These are phyloP conservation scores for Vesta saturnalis DNA, from an alignment of 2,888 invertebrate species.

Conservation along the genomic window DNA sequence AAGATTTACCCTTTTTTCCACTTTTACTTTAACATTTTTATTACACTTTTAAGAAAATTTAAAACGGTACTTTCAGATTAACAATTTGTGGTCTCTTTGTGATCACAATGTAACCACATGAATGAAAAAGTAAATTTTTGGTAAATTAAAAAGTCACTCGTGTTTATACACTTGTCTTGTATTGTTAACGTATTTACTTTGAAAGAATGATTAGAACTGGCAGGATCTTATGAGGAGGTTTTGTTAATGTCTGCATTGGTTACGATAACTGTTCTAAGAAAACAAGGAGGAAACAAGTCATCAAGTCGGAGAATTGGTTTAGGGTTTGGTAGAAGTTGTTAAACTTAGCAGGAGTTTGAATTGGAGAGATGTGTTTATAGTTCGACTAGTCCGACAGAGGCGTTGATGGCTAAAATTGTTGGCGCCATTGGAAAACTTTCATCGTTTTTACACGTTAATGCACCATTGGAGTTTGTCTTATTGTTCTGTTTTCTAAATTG, in stretches of 20 bases:
- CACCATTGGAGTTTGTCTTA: constrained; percentile 42
- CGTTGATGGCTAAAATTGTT: constrained; percentile 45
- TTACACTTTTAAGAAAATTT: not conserved
- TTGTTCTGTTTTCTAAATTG: constrained; percentile 37
- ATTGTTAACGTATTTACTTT: not conserved
- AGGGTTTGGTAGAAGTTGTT: constrained; percentile 45
- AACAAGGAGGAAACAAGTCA: constrained; percentile 44
- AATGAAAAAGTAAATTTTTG: too few relatives aligned
- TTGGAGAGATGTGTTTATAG: constrained; percentile 48
- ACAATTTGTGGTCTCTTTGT: constrained; percentile 4
- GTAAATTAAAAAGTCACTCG: too few relatives aligned
- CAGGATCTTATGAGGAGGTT: constrained; percentile 9
- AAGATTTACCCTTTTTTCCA: not conserved
- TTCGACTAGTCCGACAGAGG: constrained; percentile 41
- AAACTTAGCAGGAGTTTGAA: constrained; percentile 43
- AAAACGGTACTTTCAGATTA: not conserved
- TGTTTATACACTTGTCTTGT: not conserved
- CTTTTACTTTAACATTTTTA: constrained; percentile 1
- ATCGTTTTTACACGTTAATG: constrained; percentile 43
- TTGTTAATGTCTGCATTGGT: constrained; percentile 24
- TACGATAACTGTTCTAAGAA: constrained; percentile 37
- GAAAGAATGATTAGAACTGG: constrained; percentile 6
- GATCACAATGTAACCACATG: too few relatives aligned
- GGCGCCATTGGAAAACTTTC: constrained; percentile 38
- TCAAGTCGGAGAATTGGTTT: constrained; percentile 46